These are phyloP conservation scores for Pycnomerus fuliginosus DNA, from an alignment of 2,888 invertebrate genomes.

Conservation along the genomic window DNA sequence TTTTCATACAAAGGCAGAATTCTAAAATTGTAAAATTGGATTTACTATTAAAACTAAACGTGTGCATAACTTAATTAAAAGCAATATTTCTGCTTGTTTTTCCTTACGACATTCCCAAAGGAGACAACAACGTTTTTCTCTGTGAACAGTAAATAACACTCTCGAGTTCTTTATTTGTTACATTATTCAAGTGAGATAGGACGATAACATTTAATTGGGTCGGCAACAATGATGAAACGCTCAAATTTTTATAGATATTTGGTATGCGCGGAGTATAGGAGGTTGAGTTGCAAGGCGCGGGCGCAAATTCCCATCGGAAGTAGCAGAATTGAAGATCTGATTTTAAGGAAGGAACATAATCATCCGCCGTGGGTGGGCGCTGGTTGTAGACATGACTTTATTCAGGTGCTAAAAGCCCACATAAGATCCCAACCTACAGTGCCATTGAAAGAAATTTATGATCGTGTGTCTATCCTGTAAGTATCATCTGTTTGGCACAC, in stretches of 20 bases:
- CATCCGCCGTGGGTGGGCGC: constrained; percentile 35
- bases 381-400: constrained; percentile 18
- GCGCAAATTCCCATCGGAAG: constrained; percentile 35
- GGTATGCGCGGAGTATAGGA: constrained; percentile 38
- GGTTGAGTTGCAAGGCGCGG: constrained; percentile 36
- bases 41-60: no score
- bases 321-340: constrained; percentile 29
- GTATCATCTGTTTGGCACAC: constrained; percentile 15
- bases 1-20: background rate
- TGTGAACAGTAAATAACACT: no score
- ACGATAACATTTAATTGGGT: no score
- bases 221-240: background rate
- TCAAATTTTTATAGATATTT: constrained; percentile 32
- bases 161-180: no score
- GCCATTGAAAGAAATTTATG: constrained; percentile 30
- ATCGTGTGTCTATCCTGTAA: constrained; percentile 31
- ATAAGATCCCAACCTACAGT: constrained; percentile 25
- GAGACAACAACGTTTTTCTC: no score
- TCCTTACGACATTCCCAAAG: no score
- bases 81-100: no score
- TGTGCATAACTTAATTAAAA: no score
- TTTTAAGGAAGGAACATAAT: constrained; percentile 33
- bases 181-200: no score
- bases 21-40: no score
- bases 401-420: constrained; percentile 27